Conservation (phyloP, 2,888 invertebrate species). For the Nemoura dubitans region DNA sequence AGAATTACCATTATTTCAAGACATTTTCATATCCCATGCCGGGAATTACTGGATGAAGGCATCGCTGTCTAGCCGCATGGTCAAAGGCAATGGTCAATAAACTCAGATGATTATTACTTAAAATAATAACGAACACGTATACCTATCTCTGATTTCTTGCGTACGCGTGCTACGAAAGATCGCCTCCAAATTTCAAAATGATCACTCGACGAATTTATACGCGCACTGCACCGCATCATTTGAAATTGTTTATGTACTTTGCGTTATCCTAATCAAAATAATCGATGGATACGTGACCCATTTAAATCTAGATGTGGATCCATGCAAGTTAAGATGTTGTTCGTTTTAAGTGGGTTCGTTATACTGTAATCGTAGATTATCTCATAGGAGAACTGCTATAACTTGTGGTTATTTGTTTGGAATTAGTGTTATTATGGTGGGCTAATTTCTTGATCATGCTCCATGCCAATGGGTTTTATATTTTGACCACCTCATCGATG, state of each 20-base stretch:
- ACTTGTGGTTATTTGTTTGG: background rate
- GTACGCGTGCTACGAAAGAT: background rate
- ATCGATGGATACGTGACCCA: slow-evolving; percentile 2
- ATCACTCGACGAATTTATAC: background rate
- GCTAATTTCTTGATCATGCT: background rate
- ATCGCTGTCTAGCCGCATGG: no score
- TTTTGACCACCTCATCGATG: background rate
- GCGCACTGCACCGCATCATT: background rate
- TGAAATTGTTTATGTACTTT: background rate
- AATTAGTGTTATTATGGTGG: background rate
- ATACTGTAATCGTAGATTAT: background rate
- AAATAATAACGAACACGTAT: no score
- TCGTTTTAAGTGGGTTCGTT: background rate
- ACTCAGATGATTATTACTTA: background rate
- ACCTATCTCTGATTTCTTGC: no score
- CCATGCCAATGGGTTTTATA: background rate
- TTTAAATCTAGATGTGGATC: background rate
- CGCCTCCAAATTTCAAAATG: background rate
- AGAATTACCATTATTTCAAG: background rate
- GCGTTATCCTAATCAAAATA: background rate
- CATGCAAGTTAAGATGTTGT: background rate
- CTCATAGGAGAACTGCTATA: background rate
- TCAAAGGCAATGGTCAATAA: background rate
- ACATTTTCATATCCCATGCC: background rate
- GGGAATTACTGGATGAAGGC: no score